phyloP scores from a whole-genome alignment of 2,113 vertebrate species.

The Macroglossus sobrinus region DNA sequence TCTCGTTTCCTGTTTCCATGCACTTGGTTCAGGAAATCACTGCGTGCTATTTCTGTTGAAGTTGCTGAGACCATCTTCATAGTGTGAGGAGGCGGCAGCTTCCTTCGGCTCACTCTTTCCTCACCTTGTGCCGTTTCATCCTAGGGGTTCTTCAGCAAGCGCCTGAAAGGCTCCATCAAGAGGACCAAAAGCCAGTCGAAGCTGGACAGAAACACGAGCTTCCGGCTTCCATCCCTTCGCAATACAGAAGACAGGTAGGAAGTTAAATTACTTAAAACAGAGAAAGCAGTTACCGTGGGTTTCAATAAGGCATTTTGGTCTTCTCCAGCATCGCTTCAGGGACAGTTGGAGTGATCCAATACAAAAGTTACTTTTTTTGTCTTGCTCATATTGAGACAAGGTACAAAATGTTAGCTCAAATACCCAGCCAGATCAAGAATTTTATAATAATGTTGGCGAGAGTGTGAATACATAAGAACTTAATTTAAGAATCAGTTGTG shows the following conservation, averaged over 20 bases:
- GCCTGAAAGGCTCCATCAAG: conserved; percentile 97
- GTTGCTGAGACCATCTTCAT: neutral
- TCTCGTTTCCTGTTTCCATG: neutral
- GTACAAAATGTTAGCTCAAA: neutral
- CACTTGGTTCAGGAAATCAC: neutral
- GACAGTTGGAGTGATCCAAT: neutral
- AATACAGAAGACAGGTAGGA: conserved; percentile 91
- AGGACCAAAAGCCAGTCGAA: conserved; percentile 98
- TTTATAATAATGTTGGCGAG: neutral
- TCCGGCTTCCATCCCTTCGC: conserved; percentile 91
- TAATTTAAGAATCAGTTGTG: neutral
- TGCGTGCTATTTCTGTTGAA: neutral
- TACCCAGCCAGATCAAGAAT: neutral
- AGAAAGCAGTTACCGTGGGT: neutral
- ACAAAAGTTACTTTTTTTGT: neutral
- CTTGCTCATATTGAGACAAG: neutral
- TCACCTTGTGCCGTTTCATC: conserved; percentile 68
- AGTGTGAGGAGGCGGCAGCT: neutral
- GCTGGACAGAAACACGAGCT: conserved; percentile 94
- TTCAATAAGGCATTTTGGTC: neutral
- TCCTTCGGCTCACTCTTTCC: neutral
- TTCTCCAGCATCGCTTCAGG: neutral
- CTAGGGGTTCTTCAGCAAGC: conserved; percentile 97
- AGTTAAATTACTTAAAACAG: neutral
- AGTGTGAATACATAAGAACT: neutral